phyloP scores from a whole-genome alignment of 2,797 vertebrate genomes.

The Alosa sapidissima region DNA sequence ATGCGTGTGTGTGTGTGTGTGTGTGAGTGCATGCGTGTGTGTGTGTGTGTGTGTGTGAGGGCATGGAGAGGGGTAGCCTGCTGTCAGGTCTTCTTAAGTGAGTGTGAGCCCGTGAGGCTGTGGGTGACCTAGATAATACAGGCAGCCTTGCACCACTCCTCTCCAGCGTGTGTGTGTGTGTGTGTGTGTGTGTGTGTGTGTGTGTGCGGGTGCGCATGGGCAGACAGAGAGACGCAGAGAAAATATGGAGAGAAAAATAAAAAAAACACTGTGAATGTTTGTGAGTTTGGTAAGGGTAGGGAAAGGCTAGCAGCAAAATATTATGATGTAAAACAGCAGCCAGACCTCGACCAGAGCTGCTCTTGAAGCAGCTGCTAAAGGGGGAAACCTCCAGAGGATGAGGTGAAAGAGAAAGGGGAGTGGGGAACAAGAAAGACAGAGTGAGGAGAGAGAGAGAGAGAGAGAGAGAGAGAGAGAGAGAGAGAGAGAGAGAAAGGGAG shows the following conservation, averaged over 20 bases:
- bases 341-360: not conserved
- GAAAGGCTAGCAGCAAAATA: not conserved
- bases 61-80: conserved; percentile 58
- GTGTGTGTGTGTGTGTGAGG: conserved; percentile 35
- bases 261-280: not conserved
- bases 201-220: not conserved
- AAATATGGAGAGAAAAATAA: conserved; percentile 52
- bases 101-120: conserved; percentile 65
- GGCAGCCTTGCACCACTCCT: conserved; percentile 54
- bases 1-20: not conserved
- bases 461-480: conserved; percentile 26
- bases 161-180: conserved; percentile 25
- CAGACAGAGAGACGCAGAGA: conserved; percentile 48
- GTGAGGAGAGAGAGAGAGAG: conserved; percentile 52
- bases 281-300: not conserved
- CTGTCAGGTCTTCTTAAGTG: conserved; percentile 76
- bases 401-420: too few species aligned
- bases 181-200: conserved; percentile 37
- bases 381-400: too few species aligned
- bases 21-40: not conserved
- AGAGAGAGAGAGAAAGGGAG: conserved; percentile 22
- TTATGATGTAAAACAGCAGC: not conserved
- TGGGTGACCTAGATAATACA: conserved; percentile 74
- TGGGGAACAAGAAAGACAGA: conserved; percentile 41
- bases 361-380: not conserved